Evolutionary conservation across 2,888 invertebrate genomes (phyloP), one percentile per base, ranked within the genome.

Genomic region (Eupithecia dodoneata): DNA sequence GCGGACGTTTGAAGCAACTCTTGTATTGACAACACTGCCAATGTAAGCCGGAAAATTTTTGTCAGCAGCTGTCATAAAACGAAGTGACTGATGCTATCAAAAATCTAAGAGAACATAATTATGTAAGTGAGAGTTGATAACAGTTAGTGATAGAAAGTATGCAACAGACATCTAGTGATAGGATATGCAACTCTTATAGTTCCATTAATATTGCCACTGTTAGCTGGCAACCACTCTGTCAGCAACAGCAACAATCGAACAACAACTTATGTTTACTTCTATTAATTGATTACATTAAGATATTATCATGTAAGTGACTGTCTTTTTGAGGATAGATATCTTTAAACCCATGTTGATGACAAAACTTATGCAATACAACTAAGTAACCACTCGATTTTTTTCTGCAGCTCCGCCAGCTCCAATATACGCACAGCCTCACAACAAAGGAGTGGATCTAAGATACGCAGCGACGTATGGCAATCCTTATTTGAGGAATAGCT

Each of bases 401-500:
- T 81, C 45, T 75, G 76, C 83, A 89, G 90, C 86, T 4, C 83
- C 89, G 42, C 87, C 87, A 41, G 85, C 90, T 4, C 93, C 94
- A 13, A 89, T 94, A 67, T 94, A 94, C 85, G 91, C 93, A 5
- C 94, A 93, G 78, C 90, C 93, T 0, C 90, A 87, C 52, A 79
- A 83, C 13, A 94, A 93, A 52, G 83, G 91, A 6, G 92, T 95
- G 7, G 98, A 98, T 91, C 97, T 98, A 7, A 96, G 98, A 86
- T 98, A 98, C 92, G 97, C 98, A 72, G 98, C 98, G 74, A 97
- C 98, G 6, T 98, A 98, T 87, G 98, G 98, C 75, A 98, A 98
- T 90, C 98, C 98, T 6, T 98, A 98, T 91, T 95, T 98, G 84
- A 96, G 98, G 90, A 97, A 97, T 87, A 96, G 96, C 85, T 96